These are phyloP conservation scores for Ptyas mucosa DNA, from an alignment of 2,113 vertebrate species.

Conservation along the genomic window DNA sequence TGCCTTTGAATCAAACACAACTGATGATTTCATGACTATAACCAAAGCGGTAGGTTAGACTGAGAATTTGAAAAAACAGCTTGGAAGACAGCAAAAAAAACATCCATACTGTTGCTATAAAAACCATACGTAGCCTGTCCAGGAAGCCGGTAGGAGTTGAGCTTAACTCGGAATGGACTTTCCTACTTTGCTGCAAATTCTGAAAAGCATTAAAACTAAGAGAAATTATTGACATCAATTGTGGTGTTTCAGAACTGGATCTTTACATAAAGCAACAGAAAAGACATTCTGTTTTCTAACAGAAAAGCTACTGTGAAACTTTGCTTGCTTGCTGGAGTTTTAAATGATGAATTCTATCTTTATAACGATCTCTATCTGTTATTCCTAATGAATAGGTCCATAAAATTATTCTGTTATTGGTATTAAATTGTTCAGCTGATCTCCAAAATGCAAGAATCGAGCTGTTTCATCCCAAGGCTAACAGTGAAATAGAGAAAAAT, in stretches of 20 bases:
- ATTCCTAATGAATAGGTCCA: neutral
- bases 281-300: neutral
- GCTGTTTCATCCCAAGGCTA: neutral
- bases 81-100: neutral
- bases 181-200: neutral
- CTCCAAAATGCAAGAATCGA: neutral
- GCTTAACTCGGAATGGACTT: neutral
- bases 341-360: neutral
- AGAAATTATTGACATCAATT: neutral
- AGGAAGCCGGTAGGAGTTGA: neutral
- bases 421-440: neutral
- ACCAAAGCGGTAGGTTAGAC: neutral
- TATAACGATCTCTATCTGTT: neutral
- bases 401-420: neutral
- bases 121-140: neutral
- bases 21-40: neutral
- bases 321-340: neutral
- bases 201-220: neutral
- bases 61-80: neutral
- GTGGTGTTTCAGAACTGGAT: neutral
- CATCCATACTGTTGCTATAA: neutral
- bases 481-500: neutral
- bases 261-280: neutral
- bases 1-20: neutral
- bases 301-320: neutral